phyloP scores from a whole-genome alignment of 2,113 vertebrate species.

The Paraplagusia blochii region DNA sequence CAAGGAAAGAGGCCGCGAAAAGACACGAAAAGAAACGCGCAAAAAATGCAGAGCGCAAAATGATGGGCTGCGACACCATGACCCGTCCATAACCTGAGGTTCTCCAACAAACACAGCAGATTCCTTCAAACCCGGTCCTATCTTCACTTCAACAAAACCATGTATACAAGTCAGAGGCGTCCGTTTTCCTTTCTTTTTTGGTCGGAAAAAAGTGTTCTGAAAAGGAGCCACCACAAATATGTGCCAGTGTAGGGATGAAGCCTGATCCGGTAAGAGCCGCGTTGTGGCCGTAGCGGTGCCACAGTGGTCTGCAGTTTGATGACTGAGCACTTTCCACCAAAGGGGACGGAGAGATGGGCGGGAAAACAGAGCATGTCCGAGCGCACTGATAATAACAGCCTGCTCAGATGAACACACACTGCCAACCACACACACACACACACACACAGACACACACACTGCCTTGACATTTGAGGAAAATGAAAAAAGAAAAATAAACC shows the following conservation, averaged over 20 bases:
- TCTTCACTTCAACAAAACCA: slow-evolving; percentile 34
- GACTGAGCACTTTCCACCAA: slow-evolving; percentile 54
- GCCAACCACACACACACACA: background rate
- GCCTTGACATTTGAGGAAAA: slow-evolving; percentile 14
- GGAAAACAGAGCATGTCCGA: slow-evolving; percentile 24
- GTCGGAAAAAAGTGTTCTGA: slow-evolving; percentile 23
- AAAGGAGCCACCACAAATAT: slow-evolving; percentile 60
- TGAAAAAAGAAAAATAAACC: slow-evolving; percentile 12
- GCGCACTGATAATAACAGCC: slow-evolving; percentile 48
- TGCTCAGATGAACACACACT: slow-evolving; percentile 10
- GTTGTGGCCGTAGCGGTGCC: slow-evolving; percentile 48
- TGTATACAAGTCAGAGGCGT: slow-evolving; percentile 13
- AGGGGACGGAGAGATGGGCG: slow-evolving; percentile 32
- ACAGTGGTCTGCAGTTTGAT: slow-evolving; percentile 50
- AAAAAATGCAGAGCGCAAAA: slow-evolving; percentile 36
- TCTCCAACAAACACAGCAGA: slow-evolving; percentile 14
- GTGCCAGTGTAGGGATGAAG: slow-evolving; percentile 46
- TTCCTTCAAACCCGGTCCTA: slow-evolving; percentile 28
- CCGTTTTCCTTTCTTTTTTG: slow-evolving; percentile 23
- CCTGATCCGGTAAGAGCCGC: slow-evolving; percentile 50
- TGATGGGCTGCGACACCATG: slow-evolving; percentile 32
- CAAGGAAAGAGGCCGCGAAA: slow-evolving; percentile 37
- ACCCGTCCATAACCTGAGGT: slow-evolving; percentile 52
- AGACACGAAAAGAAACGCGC: slow-evolving; percentile 56
- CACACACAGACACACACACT: slow-evolving; percentile 2